Evolutionary conservation across 2,888 invertebrate genomes (phyloP), one percentile per base, ranked within the genome.

Genomic region (Eilema depressum): DNA sequence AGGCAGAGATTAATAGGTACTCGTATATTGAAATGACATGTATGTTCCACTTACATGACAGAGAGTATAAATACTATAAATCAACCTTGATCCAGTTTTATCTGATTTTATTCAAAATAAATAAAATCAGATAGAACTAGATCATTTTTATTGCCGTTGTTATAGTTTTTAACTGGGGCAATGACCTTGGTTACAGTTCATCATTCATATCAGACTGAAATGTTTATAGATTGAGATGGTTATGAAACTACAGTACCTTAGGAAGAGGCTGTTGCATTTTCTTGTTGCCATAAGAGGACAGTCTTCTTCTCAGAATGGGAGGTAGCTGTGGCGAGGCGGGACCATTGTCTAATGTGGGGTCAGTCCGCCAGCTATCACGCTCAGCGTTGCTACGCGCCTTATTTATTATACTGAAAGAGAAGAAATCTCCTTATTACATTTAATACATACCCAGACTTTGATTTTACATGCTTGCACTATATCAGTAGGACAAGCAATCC

Each of bases 231-330:
- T 61, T 20, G 28, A n/a, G 11, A n/a, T 28, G 3, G 2, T 60
- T 11, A 30, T 10, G 10, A 10, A 62, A 12, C 26, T 20, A 17
- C 7, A 28, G 7, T 61, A 95, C 93, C 93, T 92, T 92, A 77
- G 86, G 73, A 82, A 86, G 83, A 86, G 86, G 88, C 73, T 93
- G 92, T 79, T 90, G 78, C 66, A 90, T 80, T 85, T 93, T 94
- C 90, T 94, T 94, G 89, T 94, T 94, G 89, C 91, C 91, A 92
- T 94, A 85, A 61, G 95, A 95, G 81, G 95, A 95, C 83, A 95
- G 92, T 91, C 95, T 93, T 91, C 94, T 85, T 91, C 94, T 93
- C 89, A 94, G 93, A 76, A 90, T 87, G 23, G 93, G 93, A 86
- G 93, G 93, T 84, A 93, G 87, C 72, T 91, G 90, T 37, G 95